Conservation (phyloP, 2,113 vertebrate species). For the Chamaea fasciata region DNA sequence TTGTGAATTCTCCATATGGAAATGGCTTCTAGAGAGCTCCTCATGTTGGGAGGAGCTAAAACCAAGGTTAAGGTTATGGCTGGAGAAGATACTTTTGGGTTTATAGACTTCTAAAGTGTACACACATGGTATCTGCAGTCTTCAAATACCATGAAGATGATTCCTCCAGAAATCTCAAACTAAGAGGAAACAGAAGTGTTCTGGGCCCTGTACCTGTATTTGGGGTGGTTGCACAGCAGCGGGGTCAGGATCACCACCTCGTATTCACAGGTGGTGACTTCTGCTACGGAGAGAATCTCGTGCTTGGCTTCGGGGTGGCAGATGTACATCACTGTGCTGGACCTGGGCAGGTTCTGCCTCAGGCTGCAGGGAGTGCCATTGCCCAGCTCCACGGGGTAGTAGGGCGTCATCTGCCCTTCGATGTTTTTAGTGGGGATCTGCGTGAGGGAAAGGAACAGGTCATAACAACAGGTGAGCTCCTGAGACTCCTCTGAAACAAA, state of each 20-base stretch:
- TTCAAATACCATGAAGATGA: background rate
- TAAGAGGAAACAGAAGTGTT: background rate
- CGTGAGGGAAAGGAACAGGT: background rate
- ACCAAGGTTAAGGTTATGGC: background rate
- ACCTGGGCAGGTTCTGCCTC: slow-evolving; percentile 85
- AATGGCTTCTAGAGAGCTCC: background rate
- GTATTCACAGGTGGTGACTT: slow-evolving; percentile 96
- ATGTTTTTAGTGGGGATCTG: slow-evolving; percentile 90
- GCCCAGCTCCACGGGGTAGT: slow-evolving; percentile 88
- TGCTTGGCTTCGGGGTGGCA: slow-evolving; percentile 98
- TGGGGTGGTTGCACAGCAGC: slow-evolving; percentile 91
- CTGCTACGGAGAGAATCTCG: slow-evolving; percentile 94
- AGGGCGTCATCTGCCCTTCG: slow-evolving; percentile 96
- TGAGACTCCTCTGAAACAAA: background rate
- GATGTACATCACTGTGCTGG: slow-evolving; percentile 89
- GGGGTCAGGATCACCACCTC: slow-evolving; percentile 97
- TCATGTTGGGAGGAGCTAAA: background rate
- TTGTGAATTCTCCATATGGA: background rate
- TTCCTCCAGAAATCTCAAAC: background rate
- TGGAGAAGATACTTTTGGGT: background rate
- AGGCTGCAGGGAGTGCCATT: slow-evolving; percentile 92
- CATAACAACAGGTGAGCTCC: background rate
- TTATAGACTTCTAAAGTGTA: background rate
- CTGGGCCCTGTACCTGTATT: slow-evolving; percentile 82
- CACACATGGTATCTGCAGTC: background rate